Evolutionary conservation across 2,888 invertebrate genomes (phyloP), one percentile per base, ranked within the genome.

Genomic region (Autographa gamma): DNA sequence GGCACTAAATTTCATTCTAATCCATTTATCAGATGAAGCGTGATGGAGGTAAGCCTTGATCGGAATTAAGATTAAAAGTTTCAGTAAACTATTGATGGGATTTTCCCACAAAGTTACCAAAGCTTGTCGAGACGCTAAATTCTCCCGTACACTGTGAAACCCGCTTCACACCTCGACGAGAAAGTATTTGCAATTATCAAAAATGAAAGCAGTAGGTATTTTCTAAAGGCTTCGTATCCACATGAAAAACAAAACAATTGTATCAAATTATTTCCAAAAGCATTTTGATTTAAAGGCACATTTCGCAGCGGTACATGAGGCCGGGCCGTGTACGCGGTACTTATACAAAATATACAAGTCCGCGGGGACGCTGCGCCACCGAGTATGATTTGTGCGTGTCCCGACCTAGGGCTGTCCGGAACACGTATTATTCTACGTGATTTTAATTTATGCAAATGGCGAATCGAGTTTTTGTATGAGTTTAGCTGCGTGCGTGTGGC

Each of bases 361-460:
- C 74, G 66, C 63, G 25, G 65, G 71, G 76, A 65, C 70, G 65
- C 25, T 19, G 66, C 73, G 77, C 67, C 65, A 79, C 73, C 60
- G 74, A 79, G 77, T 83, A 77, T 85, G 77, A 85, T 79, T 77
- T 77, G 83, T 84, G 81, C 76, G 79, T 84, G 85, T 59, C 41
- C 19, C 60, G 25, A 38, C 11, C 31, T 63, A 75, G 70, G 76
- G 82, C 11, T 75, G 72, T 3, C 64, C 9, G 38, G 38, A 65
- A 59, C 43, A 59, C 43, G 41, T 43, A 43, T 8, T 59, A 18
- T 14, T n/a, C 32, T 32, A 63, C 52, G 25, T 41, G 41, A 32
- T 63, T 52, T 63, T 54, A 19, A 63, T 32, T 63, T 54, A 63
- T 54, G 52, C 19, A 18, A 63, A 54, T 63, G 25, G 52, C 54